Evolutionary conservation across 2,113 vertebrate genomes (phyloP).

Genomic region (Chaetops frenatus): DNA sequence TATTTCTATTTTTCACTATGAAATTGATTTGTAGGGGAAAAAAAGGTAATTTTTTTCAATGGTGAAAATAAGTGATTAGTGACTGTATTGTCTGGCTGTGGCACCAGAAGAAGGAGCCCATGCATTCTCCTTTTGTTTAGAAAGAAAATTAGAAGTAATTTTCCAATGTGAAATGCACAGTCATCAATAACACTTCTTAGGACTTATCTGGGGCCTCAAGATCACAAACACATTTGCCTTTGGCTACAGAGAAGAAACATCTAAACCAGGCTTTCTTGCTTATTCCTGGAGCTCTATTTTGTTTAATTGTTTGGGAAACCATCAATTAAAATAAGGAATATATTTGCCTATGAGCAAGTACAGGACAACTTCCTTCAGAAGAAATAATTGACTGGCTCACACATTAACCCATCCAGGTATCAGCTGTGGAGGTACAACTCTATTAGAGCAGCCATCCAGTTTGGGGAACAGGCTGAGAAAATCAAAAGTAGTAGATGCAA

Average conservation of each 20-base stretch:
- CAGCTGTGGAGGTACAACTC: not conserved
- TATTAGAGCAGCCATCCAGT: not conserved
- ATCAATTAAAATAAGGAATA: not conserved
- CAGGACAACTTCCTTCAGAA: not conserved
- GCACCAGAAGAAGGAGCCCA: not conserved
- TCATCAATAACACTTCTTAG: not conserved
- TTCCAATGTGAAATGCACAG: not conserved
- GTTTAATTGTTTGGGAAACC: not conserved
- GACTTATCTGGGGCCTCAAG: not conserved
- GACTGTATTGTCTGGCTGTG: not conserved
- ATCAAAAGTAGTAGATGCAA: not conserved
- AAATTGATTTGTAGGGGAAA: not conserved
- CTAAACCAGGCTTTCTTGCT: not conserved
- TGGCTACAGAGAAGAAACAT: not conserved
- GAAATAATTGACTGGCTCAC: not conserved
- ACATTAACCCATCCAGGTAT: not conserved
- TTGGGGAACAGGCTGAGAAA: not conserved
- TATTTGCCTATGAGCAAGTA: not conserved
- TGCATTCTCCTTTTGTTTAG: not conserved
- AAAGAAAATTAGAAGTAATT: not conserved
- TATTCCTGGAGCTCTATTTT: not conserved
- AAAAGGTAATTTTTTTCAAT: not conserved
- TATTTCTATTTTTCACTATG: not conserved
- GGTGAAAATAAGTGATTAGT: not conserved
- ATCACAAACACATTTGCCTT: not conserved